These are phyloP conservation scores for Aegotheles bennettii DNA, from an alignment of 2,113 vertebrate genomes.

Conservation along the genomic window DNA sequence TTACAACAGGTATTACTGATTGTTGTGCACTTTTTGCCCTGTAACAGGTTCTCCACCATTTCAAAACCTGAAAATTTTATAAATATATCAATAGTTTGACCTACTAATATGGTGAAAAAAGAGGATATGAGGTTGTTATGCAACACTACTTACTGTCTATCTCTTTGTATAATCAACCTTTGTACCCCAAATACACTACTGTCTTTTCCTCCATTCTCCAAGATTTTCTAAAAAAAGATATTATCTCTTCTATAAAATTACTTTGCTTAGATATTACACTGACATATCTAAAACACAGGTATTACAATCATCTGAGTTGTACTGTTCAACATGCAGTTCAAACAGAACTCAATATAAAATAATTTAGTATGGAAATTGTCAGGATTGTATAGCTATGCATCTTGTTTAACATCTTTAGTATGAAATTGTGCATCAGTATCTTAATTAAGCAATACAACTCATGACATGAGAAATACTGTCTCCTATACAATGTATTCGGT, in stretches of 20 bases:
- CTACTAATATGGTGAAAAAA: background rate
- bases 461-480: background rate
- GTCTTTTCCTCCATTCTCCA: background rate
- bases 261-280: background rate
- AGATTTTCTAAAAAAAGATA: background rate
- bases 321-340: background rate
- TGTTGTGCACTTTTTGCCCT: background rate
- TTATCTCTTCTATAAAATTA: background rate
- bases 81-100: background rate
- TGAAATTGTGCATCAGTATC: background rate
- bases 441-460: background rate
- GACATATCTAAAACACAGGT: background rate
- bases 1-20: background rate
- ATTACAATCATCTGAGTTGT: background rate
- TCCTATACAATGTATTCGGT: background rate
- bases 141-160: background rate
- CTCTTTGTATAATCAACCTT: background rate
- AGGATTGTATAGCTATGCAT: background rate
- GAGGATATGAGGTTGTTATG: background rate
- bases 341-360: background rate
- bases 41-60: background rate
- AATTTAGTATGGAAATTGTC: background rate
- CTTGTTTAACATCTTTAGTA: background rate
- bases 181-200: background rate
- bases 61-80: background rate